Evolutionary conservation across 92 coral and sea anemone species (phyloP).

Genomic region (Diadumene lineata): DNA sequence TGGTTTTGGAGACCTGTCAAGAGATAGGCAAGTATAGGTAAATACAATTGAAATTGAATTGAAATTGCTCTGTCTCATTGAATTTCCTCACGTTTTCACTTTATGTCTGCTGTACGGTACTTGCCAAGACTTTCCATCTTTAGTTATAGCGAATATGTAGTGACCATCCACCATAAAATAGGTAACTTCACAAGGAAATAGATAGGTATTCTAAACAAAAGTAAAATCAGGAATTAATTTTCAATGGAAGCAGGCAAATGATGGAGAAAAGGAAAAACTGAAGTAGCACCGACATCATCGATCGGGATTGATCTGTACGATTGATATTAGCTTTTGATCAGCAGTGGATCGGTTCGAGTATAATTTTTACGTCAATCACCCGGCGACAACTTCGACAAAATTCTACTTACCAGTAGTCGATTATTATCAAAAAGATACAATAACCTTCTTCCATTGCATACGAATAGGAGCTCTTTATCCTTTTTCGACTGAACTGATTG

Average conservation of each 20-base stretch:
- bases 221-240: too few relatives aligned
- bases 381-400: not conserved
- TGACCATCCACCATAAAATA: conserved; percentile 13
- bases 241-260: too few relatives aligned
- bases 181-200: conserved; percentile 6
- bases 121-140: conserved; percentile 25
- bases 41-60: not conserved
- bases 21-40: not conserved
- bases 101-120: conserved; percentile 5
- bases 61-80: not conserved
- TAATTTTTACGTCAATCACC: not conserved
- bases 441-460: conserved; percentile 2
- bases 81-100: conserved; percentile 12
- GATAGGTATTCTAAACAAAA: conserved; percentile 7
- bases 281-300: too few relatives aligned
- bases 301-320: too few relatives aligned
- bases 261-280: too few relatives aligned
- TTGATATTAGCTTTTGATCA: too few relatives aligned
- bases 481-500: not conserved
- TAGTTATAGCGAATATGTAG: not conserved
- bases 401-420: conserved; percentile 7
- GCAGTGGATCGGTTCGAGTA: too few relatives aligned
- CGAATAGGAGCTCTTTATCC: conserved; percentile 6
- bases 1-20: not conserved
- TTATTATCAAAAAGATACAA: conserved; percentile 13